Evolutionary conservation across 2,113 vertebrate species (phyloP), one percentile per base, ranked within the genome.

Genomic region (Castor canadensis): DNA sequence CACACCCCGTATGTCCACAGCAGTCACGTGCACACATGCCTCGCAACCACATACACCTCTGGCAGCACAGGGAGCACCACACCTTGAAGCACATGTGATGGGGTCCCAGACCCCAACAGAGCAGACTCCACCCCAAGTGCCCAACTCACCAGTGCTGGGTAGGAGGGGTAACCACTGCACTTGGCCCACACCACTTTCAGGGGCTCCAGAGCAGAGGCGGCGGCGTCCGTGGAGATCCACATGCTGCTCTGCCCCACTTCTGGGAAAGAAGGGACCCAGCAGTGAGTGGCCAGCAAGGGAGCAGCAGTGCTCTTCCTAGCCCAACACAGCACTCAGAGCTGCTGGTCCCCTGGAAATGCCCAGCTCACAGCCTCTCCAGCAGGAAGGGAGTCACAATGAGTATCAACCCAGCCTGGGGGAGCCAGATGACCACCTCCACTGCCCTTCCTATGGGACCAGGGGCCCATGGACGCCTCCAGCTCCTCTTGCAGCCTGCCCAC

Each of bases 101-200:
- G 56, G 26, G 13, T 20, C 79, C 67, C 66, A 72, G 40, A 9
- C 2, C 52, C 62, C 49, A 58, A 30, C 32, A 73, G 13, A 67
- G 43, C 52, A 82, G 58, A 49, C 47, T 43, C 54, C n/a, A 26
- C 9, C 62, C 52, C 15, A 13, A 35, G n/a, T 5, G 28, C 43
- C 9, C 22, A 22, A 94, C 93, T 94, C 98, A 99, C 99, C 99
- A 99, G 98, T 95, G 99, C 99, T 72, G 99, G 99, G 98, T 99
- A 99, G 84, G 99, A 99, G 76, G 99, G 99, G 97, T 99, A 99
- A 96, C 99, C 99, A 71, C 99, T 99, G 98, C 99, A 99, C 98
- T 99, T 99, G 98, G 99, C 99, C 99, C 99, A 99, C 95, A 99
- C 99, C 97, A 99, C 99, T 98, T 99, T 99, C 93, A 99, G 98